Evolutionary conservation across 2,888 invertebrate genomes (phyloP).

Genomic region (Drosophila paucipuncta): DNA sequence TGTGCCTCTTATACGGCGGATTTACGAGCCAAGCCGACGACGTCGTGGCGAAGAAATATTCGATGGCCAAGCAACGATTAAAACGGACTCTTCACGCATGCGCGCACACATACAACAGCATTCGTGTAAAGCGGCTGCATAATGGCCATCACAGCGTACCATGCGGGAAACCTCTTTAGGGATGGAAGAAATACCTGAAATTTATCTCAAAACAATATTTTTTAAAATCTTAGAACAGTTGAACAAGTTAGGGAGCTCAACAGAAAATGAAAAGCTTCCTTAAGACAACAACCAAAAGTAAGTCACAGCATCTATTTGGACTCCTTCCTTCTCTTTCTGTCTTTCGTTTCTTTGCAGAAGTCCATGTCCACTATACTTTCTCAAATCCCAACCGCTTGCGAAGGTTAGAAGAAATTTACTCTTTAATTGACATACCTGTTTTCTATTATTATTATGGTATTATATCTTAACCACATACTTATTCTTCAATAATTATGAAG

Average conservation of each 20-base stretch:
- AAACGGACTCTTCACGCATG: slow-evolving; percentile 83
- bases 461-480: neutral
- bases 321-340: no score
- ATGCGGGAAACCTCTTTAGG: slow-evolving; percentile 27
- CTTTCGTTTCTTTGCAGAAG: no score
- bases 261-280: neutral
- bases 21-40: slow-evolving; percentile 77
- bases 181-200: no score
- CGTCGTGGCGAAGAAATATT: slow-evolving; percentile 78
- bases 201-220: neutral
- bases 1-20: slow-evolving; percentile 78
- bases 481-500: neutral
- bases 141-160: slow-evolving; percentile 37
- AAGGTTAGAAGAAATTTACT: neutral
- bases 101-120: slow-evolving; percentile 59
- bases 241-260: neutral
- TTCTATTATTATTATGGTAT: neutral
- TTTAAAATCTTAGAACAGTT: neutral
- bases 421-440: neutral
- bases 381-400: neutral
- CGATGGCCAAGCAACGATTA: slow-evolving; percentile 81
- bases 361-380: neutral
- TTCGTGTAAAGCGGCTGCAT: slow-evolving; percentile 31
- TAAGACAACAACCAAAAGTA: neutral
- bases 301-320: neutral